Percentiles rank a stretch among this genome's conserved stretches.
Evolutionary conservation across 2,113 vertebrate genomes (phyloP).

Genomic region (Platysternon megacephalum): DNA sequence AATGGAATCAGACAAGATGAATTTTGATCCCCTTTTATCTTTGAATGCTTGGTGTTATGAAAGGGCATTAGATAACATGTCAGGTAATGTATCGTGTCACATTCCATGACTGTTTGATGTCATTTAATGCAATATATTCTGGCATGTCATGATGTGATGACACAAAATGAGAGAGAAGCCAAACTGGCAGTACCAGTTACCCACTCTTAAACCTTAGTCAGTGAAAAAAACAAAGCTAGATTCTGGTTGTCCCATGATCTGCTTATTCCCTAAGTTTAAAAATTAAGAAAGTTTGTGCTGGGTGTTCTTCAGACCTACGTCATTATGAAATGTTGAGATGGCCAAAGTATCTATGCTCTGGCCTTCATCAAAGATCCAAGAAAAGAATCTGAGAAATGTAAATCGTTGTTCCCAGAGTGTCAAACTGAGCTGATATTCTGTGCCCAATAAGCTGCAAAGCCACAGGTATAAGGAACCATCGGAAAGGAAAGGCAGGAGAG

Average conservation of each 20-base stretch:
- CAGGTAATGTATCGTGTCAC: conserved; percentile 63
- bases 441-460: conserved; percentile 58
- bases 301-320: not conserved
- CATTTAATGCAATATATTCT: conserved; percentile 66
- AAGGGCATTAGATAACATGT: conserved; percentile 67
- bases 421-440: conserved; percentile 41
- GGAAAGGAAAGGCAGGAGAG: conserved; percentile 12
- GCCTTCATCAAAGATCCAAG: not conserved
- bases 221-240: not conserved
- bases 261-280: conserved; percentile 25
- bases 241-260: conserved; percentile 53
- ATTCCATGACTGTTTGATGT: conserved; percentile 55
- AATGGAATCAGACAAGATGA: conserved; percentile 66
- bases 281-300: conserved; percentile 29
- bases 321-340: conserved; percentile 41
- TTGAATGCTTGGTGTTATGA: conserved; percentile 58
- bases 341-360: conserved; percentile 26
- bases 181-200: conserved; percentile 70
- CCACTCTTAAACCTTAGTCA: conserved; percentile 65
- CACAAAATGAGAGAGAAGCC: conserved; percentile 66
- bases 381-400: conserved; percentile 22
- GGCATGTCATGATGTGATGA: conserved; percentile 58
- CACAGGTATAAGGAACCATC: conserved; percentile 11
- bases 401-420: conserved; percentile 10
- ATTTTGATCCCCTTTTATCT: conserved; percentile 55